A percentile compares a stretch with the other conserved stretches of the same genome.
phyloP scores from a whole-genome alignment of 2,888 invertebrate species.

The Scaptodrosophila latifasciaeformis region DNA sequence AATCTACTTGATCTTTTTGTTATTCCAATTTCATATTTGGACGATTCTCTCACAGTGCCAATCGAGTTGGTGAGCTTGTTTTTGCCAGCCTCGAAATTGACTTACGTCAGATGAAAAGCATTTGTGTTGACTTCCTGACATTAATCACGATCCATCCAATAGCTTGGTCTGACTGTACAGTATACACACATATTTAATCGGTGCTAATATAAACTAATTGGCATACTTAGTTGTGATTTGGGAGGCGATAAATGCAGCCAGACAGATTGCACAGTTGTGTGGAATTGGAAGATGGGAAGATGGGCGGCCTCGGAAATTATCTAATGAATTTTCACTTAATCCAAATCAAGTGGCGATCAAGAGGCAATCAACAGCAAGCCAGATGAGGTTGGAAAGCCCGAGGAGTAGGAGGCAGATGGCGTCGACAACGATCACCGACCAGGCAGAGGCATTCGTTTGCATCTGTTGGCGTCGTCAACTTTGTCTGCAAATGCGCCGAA shows the following conservation, averaged over 20 bases:
- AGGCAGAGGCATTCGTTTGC: slow-evolving; percentile 25
- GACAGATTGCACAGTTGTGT: too few relatives aligned
- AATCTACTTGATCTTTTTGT: too few relatives aligned
- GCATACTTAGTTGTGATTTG: slow-evolving; percentile 41
- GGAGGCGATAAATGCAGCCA: slow-evolving; percentile 26
- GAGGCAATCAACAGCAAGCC: slow-evolving; percentile 39
- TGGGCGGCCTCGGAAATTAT: slow-evolving; percentile 43
- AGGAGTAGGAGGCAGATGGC: too few relatives aligned
- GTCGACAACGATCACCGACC: neutral
- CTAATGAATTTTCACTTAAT: slow-evolving; percentile 68
- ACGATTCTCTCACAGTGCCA: too few relatives aligned
- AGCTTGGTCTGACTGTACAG: too few relatives aligned
- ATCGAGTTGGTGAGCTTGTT: too few relatives aligned
- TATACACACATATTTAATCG: slow-evolving; percentile 23
- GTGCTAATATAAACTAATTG: slow-evolving; percentile 59
- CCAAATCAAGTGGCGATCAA: slow-evolving; percentile 66
- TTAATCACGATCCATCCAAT: too few relatives aligned
- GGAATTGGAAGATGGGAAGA: neutral
- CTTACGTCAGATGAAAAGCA: too few relatives aligned
- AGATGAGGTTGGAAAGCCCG: too few relatives aligned
- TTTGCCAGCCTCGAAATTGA: too few relatives aligned
- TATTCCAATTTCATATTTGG: too few relatives aligned
- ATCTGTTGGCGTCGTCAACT: slow-evolving; percentile 61
- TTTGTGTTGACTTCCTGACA: too few relatives aligned
- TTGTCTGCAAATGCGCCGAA: slow-evolving; percentile 42